A percentile compares a stretch with the other conserved stretches of the same genome.
phyloP scores from a whole-genome alignment of 2,888 invertebrate species.

The Elysia crispata region DNA sequence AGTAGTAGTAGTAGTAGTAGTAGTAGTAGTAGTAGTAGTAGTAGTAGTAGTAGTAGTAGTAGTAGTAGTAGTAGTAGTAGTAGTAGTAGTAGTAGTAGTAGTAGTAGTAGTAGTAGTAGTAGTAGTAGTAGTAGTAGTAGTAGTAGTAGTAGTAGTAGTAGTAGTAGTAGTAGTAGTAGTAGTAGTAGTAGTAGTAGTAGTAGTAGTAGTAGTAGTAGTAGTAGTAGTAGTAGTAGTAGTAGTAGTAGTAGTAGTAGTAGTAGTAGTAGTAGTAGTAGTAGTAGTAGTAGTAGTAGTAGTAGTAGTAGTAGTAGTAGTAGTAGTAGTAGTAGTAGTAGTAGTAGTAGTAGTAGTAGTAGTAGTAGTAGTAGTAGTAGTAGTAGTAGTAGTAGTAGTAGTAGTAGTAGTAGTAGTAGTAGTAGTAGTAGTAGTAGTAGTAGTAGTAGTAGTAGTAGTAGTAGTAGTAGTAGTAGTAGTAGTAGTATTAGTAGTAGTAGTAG shows the following conservation, averaged over 20 bases:
- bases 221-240: background rate
- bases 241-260: constrained; percentile 4
- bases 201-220: background rate
- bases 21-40: constrained; percentile 15
- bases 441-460: constrained; percentile 9
- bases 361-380: background rate
- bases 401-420: constrained; percentile 1
- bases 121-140: background rate
- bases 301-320: constrained; percentile 1
- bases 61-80: constrained; percentile 12
- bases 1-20: constrained; percentile 32
- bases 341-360: constrained; percentile 4
- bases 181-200: constrained; percentile 4
- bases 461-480: too few relatives aligned
- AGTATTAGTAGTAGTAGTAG: too few relatives aligned
- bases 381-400: constrained; percentile 1
- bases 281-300: constrained; percentile 1
- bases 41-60: constrained; percentile 22
- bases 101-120: background rate
- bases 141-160: constrained; percentile 1
- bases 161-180: background rate
- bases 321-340: background rate
- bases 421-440: background rate
- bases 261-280: background rate
- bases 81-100: constrained; percentile 12